Evolutionary conservation across 2,888 invertebrate species (phyloP).

Genomic region (Eremobia ochroleuca): DNA sequence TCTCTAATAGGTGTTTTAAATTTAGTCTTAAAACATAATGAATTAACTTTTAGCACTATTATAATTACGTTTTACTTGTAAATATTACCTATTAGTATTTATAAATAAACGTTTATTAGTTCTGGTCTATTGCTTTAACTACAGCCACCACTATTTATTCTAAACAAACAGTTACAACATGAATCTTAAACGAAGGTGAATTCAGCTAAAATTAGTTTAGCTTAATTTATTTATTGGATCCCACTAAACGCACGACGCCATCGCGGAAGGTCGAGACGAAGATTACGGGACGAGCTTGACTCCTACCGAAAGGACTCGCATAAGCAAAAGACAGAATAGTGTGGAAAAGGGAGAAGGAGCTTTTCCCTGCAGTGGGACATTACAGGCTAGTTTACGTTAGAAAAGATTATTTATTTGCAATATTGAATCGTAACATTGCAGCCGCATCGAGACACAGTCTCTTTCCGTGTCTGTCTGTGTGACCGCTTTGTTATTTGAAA

Average conservation of each 20-base stretch:
- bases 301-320: no score
- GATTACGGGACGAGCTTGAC: no score
- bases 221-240: background rate
- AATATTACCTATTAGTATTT: slow-evolving; percentile 19
- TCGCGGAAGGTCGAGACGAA: no score
- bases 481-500: background rate
- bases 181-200: background rate
- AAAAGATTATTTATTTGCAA: background rate
- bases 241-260: no score
- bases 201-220: background rate
- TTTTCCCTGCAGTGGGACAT: no score
- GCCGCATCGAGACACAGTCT: background rate
- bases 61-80: slow-evolving; percentile 10
- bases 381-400: no score
- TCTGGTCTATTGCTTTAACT: background rate
- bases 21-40: background rate
- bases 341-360: no score
- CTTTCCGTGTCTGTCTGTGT: background rate
- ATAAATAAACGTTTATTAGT: slow-evolving; percentile 26
- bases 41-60: background rate
- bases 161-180: background rate
- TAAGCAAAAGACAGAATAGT: no score
- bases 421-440: background rate
- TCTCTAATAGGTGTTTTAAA: background rate
- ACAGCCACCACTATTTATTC: background rate